phyloP scores from a whole-genome alignment of 1,140 invertebrate genomes.

The Whitmania pigra region DNA sequence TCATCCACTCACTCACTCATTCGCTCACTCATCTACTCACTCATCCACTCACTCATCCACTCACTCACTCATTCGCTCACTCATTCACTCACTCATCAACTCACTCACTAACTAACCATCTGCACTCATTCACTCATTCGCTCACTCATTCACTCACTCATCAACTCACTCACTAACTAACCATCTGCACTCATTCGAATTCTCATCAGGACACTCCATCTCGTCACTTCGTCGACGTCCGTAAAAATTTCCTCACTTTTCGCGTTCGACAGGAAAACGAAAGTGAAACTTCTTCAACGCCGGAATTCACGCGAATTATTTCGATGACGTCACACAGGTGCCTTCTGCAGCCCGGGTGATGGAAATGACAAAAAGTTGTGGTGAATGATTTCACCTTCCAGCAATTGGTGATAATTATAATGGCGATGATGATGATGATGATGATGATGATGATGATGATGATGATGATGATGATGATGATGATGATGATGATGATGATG shows the following conservation, averaged over 20 bases:
- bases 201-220: no score
- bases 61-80: conserved; percentile 7
- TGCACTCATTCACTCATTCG: conserved; percentile 43
- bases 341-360: not conserved
- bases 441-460: not conserved
- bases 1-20: conserved; percentile 14
- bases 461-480: conserved; percentile 12
- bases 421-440: not conserved
- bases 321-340: not conserved
- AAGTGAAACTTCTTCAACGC: not conserved
- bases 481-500: not conserved
- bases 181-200: not conserved
- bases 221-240: no score
- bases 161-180: conserved; percentile 14
- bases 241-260: no score
- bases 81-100: conserved; percentile 9
- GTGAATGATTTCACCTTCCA: not conserved
- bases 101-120: conserved; percentile 46
- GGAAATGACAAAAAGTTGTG: not conserved
- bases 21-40: not conserved
- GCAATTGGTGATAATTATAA: not conserved
- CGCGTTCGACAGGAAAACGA: no score
- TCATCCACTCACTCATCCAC: conserved; percentile 54
- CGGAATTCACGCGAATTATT: not conserved
- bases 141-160: conserved; percentile 12